phyloP scores from a whole-genome alignment of 2,113 vertebrate genomes.

The Synchiropus splendidus region DNA sequence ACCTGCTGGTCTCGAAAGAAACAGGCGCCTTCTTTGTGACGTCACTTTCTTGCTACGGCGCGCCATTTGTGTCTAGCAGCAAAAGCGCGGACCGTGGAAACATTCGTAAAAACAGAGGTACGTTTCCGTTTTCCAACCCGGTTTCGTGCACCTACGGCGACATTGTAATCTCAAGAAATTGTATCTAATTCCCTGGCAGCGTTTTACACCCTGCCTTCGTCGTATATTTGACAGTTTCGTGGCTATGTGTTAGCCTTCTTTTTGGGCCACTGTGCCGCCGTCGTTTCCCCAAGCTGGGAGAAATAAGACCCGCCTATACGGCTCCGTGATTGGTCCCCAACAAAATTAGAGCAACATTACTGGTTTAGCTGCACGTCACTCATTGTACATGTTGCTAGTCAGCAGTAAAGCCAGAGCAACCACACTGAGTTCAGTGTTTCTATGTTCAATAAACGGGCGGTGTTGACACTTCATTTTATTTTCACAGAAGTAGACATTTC shows the following conservation, averaged over 20 bases:
- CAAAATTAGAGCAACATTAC: slow-evolving; percentile 21
- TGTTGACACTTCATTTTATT: neutral
- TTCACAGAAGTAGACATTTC: no score
- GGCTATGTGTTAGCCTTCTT: slow-evolving; percentile 65
- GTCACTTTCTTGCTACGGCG: slow-evolving; percentile 73
- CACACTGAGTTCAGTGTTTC: neutral
- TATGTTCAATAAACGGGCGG: neutral
- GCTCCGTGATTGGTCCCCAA: slow-evolving; percentile 22
- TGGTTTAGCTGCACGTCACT: slow-evolving; percentile 27
- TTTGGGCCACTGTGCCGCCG: slow-evolving; percentile 86
- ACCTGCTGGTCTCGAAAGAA: slow-evolving; percentile 9
- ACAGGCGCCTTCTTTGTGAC: slow-evolving; percentile 32
- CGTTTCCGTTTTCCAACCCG: neutral
- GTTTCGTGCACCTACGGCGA: no score
- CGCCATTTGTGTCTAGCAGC: slow-evolving; percentile 81
- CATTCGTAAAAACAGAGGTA: slow-evolving; percentile 54
- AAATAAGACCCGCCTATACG: slow-evolving; percentile 19
- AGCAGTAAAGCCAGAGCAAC: slow-evolving; percentile 23
- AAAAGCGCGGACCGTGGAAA: slow-evolving; percentile 71
- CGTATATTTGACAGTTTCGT: slow-evolving; percentile 14
- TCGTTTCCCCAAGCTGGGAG: slow-evolving; percentile 66
- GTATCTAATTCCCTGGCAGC: neutral
- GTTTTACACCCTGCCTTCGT: slow-evolving; percentile 1
- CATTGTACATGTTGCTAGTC: slow-evolving; percentile 28
- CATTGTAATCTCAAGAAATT: neutral